Conservation (phyloP, 2,797 vertebrate species). For the Martes flavigula region DNA sequence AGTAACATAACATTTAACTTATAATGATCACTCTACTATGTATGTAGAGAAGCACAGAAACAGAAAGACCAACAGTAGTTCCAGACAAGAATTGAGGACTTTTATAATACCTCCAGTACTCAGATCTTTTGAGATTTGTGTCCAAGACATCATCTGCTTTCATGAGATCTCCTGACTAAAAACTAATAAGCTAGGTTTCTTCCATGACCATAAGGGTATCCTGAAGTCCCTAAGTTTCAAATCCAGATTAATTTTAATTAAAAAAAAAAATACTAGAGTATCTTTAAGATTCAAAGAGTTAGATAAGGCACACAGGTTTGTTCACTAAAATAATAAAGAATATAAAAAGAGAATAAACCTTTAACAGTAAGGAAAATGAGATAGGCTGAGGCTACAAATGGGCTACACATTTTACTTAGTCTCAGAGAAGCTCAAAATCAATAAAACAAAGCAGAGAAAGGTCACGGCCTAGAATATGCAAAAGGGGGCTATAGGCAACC, state of each 20-base stretch:
- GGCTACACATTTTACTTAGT: slow-evolving; percentile 6
- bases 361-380: neutral
- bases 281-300: slow-evolving; percentile 26
- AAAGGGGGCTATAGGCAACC: neutral
- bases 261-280: slow-evolving; percentile 26
- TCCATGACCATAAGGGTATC: neutral
- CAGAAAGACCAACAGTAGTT: neutral
- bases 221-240: slow-evolving; percentile 12
- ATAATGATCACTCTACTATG: neutral
- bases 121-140: slow-evolving; percentile 16
- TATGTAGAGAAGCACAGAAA: neutral
- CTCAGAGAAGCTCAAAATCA: slow-evolving; percentile 44
- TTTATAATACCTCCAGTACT: neutral
- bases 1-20: neutral
- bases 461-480: neutral
- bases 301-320: neutral
- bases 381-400: neutral
- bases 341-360: slow-evolving; percentile 5
- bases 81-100: neutral
- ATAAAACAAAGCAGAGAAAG: slow-evolving; percentile 27
- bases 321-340: slow-evolving; percentile 21
- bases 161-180: neutral
- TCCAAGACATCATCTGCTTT: slow-evolving; percentile 5
- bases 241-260: slow-evolving; percentile 27
- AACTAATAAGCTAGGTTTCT: neutral